Percentiles rank a stretch among this genome's conserved stretches.
phyloP scores from a whole-genome alignment of 2,888 invertebrate genomes.

The Adelphocoris suturalis region DNA sequence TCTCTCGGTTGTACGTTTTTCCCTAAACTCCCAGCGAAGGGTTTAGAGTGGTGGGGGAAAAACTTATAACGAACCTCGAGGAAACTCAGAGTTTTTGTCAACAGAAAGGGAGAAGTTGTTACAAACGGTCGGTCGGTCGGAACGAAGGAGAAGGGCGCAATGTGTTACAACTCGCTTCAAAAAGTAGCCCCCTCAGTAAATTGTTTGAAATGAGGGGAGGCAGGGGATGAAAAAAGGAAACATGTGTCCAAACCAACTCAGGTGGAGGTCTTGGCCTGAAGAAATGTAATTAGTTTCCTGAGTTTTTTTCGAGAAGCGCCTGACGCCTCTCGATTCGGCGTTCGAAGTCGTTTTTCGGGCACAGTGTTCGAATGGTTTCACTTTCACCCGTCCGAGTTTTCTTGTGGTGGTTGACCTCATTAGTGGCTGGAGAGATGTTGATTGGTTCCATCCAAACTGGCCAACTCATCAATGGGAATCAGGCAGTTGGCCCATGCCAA shows the following conservation, averaged over 20 bases:
- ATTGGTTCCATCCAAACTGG: background rate
- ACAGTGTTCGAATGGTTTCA: background rate
- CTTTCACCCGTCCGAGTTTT: background rate
- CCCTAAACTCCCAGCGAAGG: slow-evolving; percentile 5
- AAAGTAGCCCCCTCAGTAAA: slow-evolving; percentile 36
- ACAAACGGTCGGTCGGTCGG: slow-evolving; percentile 46
- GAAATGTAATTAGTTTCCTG: slow-evolving; percentile 23
- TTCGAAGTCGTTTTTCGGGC: background rate
- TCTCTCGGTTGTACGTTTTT: slow-evolving; percentile 6
- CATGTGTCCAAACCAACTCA: slow-evolving; percentile 52
- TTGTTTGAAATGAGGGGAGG: slow-evolving; percentile 38
- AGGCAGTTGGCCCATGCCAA: no score
- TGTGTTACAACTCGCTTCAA: slow-evolving; percentile 53
- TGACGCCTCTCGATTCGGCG: slow-evolving; percentile 22
- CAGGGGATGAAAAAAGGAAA: slow-evolving; percentile 22
- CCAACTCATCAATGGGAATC: background rate
- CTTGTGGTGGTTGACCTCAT: background rate
- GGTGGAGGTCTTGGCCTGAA: slow-evolving; percentile 38
- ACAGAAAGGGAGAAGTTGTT: slow-evolving; percentile 45
- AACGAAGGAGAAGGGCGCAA: slow-evolving; percentile 33
- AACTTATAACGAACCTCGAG: slow-evolving; percentile 53
- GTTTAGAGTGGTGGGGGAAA: slow-evolving; percentile 6
- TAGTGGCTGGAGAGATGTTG: background rate
- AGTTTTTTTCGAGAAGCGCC: background rate
- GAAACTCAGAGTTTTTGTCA: slow-evolving; percentile 54